phyloP scores from a whole-genome alignment of 2,797 vertebrate genomes.

The Falco biarmicus region DNA sequence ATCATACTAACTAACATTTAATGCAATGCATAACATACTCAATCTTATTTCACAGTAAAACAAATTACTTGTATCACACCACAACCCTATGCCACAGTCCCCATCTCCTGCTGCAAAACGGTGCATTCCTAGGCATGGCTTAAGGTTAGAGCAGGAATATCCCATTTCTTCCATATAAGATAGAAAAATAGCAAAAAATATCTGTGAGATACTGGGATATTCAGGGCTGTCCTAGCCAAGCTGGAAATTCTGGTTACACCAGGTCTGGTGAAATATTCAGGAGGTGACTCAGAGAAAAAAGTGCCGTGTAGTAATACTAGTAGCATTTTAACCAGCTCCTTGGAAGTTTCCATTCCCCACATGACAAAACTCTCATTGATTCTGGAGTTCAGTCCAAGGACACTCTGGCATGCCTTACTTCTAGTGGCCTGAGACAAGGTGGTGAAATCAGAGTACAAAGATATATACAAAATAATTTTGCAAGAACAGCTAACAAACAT shows the following conservation, averaged over 20 bases:
- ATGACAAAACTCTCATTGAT: slow-evolving; percentile 36
- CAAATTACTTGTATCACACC: neutral
- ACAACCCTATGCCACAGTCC: neutral
- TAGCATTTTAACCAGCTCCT: neutral
- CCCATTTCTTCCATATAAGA: neutral
- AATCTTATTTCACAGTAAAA: neutral
- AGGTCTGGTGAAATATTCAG: neutral
- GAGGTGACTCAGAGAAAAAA: neutral
- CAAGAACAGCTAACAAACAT: neutral
- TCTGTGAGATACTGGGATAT: neutral
- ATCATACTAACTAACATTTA: neutral
- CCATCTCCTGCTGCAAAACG: neutral
- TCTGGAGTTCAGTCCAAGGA: slow-evolving; percentile 38
- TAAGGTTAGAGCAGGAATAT: neutral
- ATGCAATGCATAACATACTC: neutral
- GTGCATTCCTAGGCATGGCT: neutral
- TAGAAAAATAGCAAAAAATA: neutral
- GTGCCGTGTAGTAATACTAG: neutral
- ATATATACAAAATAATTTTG: neutral
- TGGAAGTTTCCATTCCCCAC: neutral
- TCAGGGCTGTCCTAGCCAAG: neutral
- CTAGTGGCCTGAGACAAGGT: neutral
- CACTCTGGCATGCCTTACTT: neutral
- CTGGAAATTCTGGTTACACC: slow-evolving; percentile 42
- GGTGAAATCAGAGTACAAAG: slow-evolving; percentile 8